Evolutionary conservation across 2,113 vertebrate species (phyloP), one percentile per base, ranked within the genome.

Genomic region (Pterocles burchelli): DNA sequence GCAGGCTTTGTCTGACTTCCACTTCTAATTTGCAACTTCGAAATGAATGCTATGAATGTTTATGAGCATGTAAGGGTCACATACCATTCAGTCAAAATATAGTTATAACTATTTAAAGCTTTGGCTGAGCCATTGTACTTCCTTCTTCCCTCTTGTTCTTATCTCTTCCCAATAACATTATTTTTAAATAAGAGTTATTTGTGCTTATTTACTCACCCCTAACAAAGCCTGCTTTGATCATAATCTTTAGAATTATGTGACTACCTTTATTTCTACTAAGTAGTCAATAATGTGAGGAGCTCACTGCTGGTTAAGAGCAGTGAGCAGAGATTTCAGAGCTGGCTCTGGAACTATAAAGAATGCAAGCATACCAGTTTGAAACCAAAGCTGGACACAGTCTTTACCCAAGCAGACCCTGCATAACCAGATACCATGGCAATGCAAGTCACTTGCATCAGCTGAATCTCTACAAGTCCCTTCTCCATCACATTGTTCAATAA

Each of bases 1-100:
- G 36, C 20, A 66, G 78, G 62, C 46, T 79, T 90, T 94, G 66
- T 85, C 33, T 46, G 43, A 28, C n/a, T 95, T 91, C 62, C 58
- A 82, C 61, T 67, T 89, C 52, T 85, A 70, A 73, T 76, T 76
- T 82, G 46, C 20, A 31, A 0, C 33, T 46, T 76, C 58, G 46
- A 94, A 95, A 96, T 28, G 54, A 66, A 51, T 16, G 36, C 18
- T 62, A 70, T 58, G 58, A 89, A 65, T 46, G 65, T 36, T 72
- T n/a, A 4, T 9, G 62, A 78, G 24, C 43, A 71, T 19, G 18
- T 38, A 76, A 76, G 62, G 52, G 62, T 86, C 83, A 90, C 36
- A 63, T 61, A 55, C 70, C 4, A 1, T 73, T 70, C 34, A 58
- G 34, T 17, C 49, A 6, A 80, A 57, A 80, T 83, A 65, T 33